Evolutionary conservation across 2,888 invertebrate genomes (phyloP), one percentile per base, ranked within the genome.

Genomic region (Drosophila lutescens): DNA sequence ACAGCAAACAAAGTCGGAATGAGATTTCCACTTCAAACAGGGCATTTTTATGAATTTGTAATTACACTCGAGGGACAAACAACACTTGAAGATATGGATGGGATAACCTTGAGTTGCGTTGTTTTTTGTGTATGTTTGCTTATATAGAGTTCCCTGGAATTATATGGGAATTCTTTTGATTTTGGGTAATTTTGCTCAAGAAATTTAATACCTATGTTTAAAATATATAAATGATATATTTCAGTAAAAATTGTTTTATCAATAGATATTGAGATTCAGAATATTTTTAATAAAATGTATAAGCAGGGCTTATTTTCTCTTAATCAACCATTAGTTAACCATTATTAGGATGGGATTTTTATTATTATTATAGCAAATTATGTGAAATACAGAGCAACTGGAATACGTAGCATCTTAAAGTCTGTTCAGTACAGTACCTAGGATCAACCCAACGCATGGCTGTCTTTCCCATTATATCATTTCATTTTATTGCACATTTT

Each of bases 41-140:
- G 26, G 23, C 1, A 65, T 62, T 76, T 70, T 67, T 47, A 67
- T 76, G 76, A 74, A 80, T 78, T 68, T 61, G 38, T 66, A 74
- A 80, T 69, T 36, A 54, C 47, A 54, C 63, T 66, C 53, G 20
- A 66, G 63, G 20, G 40, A 47, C 53, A 62, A 65, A 65, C 40
- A 40, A 26, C 12, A 17, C 13, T 12, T n/a, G 15, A 20, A 63
- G 40, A 41, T 20, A 47, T 13, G 12, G 12, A 63, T 34, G n/a
- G 63, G 40, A 66, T 26, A 53, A 34, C 40, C 40, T 53, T 62
- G 53, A 34, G 63, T 1, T 53, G 53, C n/a, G 23, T 32, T 46
- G 46, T 26, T 40, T 17, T 26, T 23, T 15, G 20, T 20, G 2
- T n/a, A 49, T 63, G 12, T 54, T 63, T 47, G 40, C 26, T 36